Base-by-base conservation (phyloP, 1,140 invertebrate species). In the Brachionus koreanus region DNA sequence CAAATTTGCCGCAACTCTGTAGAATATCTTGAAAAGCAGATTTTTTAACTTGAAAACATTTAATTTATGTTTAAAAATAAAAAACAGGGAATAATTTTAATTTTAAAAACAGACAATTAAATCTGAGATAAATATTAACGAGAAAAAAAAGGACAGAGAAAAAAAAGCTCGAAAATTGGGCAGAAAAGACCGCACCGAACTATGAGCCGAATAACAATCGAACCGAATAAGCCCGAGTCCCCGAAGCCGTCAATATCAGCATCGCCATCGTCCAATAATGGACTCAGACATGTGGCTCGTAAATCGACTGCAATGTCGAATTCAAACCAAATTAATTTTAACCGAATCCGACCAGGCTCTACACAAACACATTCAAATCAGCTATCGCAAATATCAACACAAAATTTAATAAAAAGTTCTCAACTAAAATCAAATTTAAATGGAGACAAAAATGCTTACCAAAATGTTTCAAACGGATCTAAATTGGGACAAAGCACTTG, bases 161-260 rank as follows among this genome's bases (percentile, higher is more conserved):
- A 19, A 29, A 39, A 33, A 2, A 74, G 43, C 43, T 74, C 69
- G 25, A 46, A 29, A 29, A 42, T 23, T 46, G 69, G 46, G 16
- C 23, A 39, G 1, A 5, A 9, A 23, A 42, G 3, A 16, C 10
- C 25, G 9, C 4, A 67, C 33, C 16, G 33, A 69, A 46, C 39
- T 46, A 74, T 43, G 19, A 74, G 69, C 46, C 37, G 69, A 74
- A 74, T 74, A 4, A 74, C 69, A 74, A 74, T 74, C 16, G 69
- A 74, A 74, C 69, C 69, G 16, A 69, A 39, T 39, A 69, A 65
- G n/a, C 33, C 63, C 7, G 33, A 65, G 25, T 65, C 63, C 3
- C 65, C 65, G 5, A 69, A 69, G 16, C 35, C 35, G 19, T 5
- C 35, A 16, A 42, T 39, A 16, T 13, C 65, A 16, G 37, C 16